Evolutionary conservation across 2,113 vertebrate genomes (phyloP), one percentile per base, ranked within the genome.

Genomic region (Otolemur garnettii): DNA sequence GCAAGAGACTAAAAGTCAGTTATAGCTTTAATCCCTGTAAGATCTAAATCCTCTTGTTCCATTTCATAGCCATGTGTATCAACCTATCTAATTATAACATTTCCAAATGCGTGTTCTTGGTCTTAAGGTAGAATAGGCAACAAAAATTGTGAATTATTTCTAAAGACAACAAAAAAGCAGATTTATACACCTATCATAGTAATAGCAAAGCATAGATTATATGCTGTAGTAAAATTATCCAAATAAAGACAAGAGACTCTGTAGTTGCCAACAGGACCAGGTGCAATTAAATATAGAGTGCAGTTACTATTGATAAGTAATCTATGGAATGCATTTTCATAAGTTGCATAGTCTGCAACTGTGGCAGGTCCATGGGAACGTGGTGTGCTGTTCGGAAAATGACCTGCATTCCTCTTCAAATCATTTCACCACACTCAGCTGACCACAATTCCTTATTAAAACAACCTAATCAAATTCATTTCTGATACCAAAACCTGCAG

Each of bases 381-480:
- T 50, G 19, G 15, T 26, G 59, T 12, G 17, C 71, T 95, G 78
- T 88, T 89, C 26, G 0, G 81, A 91, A 91, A 38, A n/a, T 83
- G 87, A 77, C 79, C 94, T 97, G 96, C 93, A 96, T 98, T 98
- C 96, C 90, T 97, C 97, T 96, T 97, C 98, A 96, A 97, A 98
- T 96, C 89, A 91, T 95, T 98, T 98, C 98, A 98, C 97, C 97
- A 96, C 93, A 98, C 93, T 96, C 97, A 98, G 98, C 98, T 98
- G 97, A 98, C 91, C 96, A 90, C 90, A 96, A 98, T 98, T 98
- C 97, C 94, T 98, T 96, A 95, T 93, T 59, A 90, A 96, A 98
- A 97, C 87, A 97, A 97, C 60, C 77, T 97, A 98, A 98, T 97
- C 96, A 97, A 97, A 97, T 97, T 97, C 93, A 93, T 95, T 98